These are phyloP conservation scores for Rhogogaster chlorosoma DNA, from an alignment of 2,888 invertebrate species.

Conservation along the genomic window DNA sequence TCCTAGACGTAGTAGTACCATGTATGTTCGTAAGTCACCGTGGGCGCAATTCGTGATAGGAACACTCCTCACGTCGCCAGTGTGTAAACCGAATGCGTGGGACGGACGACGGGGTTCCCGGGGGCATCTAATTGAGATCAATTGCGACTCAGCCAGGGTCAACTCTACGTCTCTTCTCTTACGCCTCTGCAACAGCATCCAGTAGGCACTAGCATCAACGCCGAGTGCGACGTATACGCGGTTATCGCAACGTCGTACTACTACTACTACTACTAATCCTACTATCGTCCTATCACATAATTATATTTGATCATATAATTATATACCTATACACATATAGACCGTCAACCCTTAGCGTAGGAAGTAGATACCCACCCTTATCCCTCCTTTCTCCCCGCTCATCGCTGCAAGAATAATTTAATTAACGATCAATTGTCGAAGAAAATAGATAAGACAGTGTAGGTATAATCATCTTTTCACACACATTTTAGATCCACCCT, in stretches of 20 bases:
- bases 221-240: neutral
- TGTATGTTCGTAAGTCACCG: neutral
- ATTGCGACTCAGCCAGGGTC: conserved; percentile 77
- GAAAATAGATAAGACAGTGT: neutral
- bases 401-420: neutral
- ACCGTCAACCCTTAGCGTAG: neutral
- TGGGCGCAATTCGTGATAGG: conserved; percentile 19
- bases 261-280: too few relatives aligned
- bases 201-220: neutral
- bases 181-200: neutral
- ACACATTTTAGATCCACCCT: too few relatives aligned
- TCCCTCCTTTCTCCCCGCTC: too few relatives aligned
- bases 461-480: too few relatives aligned
- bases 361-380: neutral
- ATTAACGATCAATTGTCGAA: neutral
- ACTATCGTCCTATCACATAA: too few relatives aligned
- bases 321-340: too few relatives aligned
- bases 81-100: conserved; percentile 47
- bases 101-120: conserved; percentile 36
- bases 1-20: neutral
- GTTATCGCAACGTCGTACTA: too few relatives aligned
- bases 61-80: neutral
- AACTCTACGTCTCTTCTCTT: conserved; percentile 63
- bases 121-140: conserved; percentile 73
- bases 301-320: too few relatives aligned